phyloP scores from a whole-genome alignment of 2,113 vertebrate species.

The Porphyrio hochstetteri region DNA sequence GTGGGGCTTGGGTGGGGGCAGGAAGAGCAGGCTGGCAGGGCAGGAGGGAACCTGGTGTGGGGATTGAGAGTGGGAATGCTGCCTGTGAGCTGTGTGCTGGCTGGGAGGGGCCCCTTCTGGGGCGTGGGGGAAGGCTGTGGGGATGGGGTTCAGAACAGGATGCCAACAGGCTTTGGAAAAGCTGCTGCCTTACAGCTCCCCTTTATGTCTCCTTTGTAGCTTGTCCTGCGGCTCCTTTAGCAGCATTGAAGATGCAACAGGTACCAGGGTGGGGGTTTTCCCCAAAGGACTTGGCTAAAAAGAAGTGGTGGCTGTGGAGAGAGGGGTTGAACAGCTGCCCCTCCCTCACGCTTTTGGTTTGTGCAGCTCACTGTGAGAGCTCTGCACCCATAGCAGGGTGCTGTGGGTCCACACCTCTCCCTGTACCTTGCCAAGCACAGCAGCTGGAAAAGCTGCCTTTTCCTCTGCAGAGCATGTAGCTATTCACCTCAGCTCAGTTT shows the following conservation, averaged over 20 bases:
- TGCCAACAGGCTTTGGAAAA: background rate
- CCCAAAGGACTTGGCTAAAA: background rate
- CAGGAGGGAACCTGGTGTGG: background rate
- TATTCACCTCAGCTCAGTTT: background rate
- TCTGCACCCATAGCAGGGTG: background rate
- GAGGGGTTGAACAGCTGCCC: background rate
- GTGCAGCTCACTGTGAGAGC: background rate
- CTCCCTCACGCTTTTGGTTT: background rate
- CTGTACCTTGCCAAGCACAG: background rate
- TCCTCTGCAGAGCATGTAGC: background rate
- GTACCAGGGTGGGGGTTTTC: constrained; percentile 38
- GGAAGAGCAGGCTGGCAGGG: background rate
- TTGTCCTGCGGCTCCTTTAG: constrained; percentile 76
- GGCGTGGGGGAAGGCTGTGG: background rate
- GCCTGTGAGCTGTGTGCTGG: background rate
- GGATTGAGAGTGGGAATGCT: background rate
- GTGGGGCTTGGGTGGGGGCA: background rate
- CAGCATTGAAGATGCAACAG: constrained; percentile 79
- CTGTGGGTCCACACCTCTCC: background rate
- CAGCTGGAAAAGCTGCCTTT: background rate
- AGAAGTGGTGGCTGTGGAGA: background rate
- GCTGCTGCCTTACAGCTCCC: background rate
- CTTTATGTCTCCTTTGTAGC: constrained; percentile 38
- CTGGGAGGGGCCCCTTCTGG: background rate
- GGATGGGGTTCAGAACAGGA: background rate